Evolutionary conservation across 2,113 vertebrate genomes (phyloP).

Genomic region (Acrocephalus kingi): DNA sequence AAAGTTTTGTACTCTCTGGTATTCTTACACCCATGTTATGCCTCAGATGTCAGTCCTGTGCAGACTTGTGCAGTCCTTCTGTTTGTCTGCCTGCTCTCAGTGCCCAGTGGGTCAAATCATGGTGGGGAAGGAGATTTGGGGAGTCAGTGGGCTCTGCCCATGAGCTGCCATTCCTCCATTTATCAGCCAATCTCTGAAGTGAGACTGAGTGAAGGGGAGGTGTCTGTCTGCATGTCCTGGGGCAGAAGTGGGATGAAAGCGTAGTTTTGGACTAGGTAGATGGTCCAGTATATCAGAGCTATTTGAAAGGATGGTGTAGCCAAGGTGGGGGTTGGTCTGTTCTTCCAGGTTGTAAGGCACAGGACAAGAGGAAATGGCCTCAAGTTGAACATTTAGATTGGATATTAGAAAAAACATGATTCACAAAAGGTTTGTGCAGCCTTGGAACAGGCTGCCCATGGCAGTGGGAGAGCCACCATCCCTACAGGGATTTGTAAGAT

Average conservation of each 20-base stretch:
- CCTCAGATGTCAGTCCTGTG: neutral
- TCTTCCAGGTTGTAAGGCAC: neutral
- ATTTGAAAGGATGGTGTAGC: neutral
- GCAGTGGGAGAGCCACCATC: neutral
- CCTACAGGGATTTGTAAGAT: neutral
- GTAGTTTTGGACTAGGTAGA: neutral
- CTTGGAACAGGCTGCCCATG: neutral
- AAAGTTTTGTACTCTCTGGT: neutral
- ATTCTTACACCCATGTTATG: neutral
- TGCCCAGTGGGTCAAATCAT: no score
- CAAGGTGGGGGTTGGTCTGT: neutral
- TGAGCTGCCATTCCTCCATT: neutral
- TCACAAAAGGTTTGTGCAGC: neutral
- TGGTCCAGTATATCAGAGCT: neutral
- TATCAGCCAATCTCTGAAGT: neutral
- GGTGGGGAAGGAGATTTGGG: neutral
- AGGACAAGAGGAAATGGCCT: neutral
- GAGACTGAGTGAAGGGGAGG: neutral
- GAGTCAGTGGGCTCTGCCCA: neutral
- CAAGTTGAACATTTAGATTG: neutral
- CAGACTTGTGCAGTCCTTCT: neutral
- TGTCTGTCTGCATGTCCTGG: neutral
- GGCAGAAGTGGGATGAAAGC: neutral
- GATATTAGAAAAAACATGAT: neutral
- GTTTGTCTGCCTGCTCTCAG: neutral